Base-by-base conservation (phyloP, 2,888 invertebrate genomes). In the Callosobruchus maculatus region DNA sequence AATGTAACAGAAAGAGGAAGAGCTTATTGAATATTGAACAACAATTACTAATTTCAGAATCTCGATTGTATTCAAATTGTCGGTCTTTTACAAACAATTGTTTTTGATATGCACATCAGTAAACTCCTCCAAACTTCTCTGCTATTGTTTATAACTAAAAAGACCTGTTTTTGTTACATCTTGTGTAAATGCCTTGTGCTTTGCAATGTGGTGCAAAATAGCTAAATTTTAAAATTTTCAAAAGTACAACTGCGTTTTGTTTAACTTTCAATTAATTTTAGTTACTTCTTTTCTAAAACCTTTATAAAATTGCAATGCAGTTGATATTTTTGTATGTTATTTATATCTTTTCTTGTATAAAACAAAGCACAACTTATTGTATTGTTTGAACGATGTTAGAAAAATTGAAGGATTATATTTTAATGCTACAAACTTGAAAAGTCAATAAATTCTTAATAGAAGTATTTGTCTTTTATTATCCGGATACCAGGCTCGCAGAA, bases 371-470 rank as follows among this genome's bases (percentile, higher is more conserved):
- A 72, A 76, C 26, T 77, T 79, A 75, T 79, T 76, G 76, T 75
- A 78, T 79, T 74, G 75, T 79, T 80, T 78, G 74, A 75, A 77
- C 75, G 74, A 76, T 76, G 79, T 78, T 78, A 76, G 77, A 78
- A 77, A 77, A 78, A 79, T 79, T 76, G 74, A 80, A 81, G 78
- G 76, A 75, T 78, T 78, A 77, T 78, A 79, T 80, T 81, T 81
- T 81, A 81, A 78, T 79, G 78, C 80, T 81, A 80, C 76, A 74
- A n/a, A 78, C 78, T 81, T 80, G 78, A 80, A 79, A 80, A 81
- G 81, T 82, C 81, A 82, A 82, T 82, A 82, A 82, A 82, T 77
- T 77, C 76, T 76, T 74, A 74, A 68, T 74, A 77, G 70, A 74
- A 74, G 73, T 70, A 72, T 73, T 73, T 20, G 71, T 70, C 31